Evolutionary conservation across 2,888 invertebrate genomes (phyloP), one percentile per base, ranked within the genome.

Genomic region (Luperina nickerlii): DNA sequence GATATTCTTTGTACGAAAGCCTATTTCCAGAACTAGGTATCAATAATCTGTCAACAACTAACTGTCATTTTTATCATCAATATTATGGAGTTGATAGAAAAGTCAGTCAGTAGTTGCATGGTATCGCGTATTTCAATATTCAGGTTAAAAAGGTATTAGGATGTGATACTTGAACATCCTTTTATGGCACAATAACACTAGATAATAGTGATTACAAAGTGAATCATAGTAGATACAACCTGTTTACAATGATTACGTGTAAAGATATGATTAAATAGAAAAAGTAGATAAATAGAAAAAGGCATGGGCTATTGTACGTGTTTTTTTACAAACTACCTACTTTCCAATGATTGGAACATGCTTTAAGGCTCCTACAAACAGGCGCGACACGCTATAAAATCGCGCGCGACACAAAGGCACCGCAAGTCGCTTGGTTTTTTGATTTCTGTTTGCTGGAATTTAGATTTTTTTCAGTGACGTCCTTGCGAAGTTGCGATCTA

Each of bases 111-210:
- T 71, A 48, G 18, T 38, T 54, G 6, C 38, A 54, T 27, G 60
- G 3, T 74, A 65, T 60, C 27, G 15, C 20, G 7, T 65, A 63
- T 85, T 81, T 67, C 27, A 71, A 85, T 81, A 85, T 81, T 67
- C 27, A 83, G 80, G 70, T 83, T 85, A 63, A 85, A 85, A 38
- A 67, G 74, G 70, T 74, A 74, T 74, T 74, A 74, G 3, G 2
- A 11, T 66, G 54, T 57, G 11, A 54, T 70, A 42, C 57, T 69
- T 70, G 15, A 54, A 32, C 69, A 24, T 65, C 60, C 42, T 24
- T 83, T 85, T 68, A 85, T 63, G 48, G 4, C 32, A 20, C 54
- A 81, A 85, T 85, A 80, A 45, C 45, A 72, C 65, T 79, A 84
- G 60, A 79, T 69, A 32, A 0, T 38, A 68, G 15, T 51, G 79